Evolutionary conservation across 30 jellyfish, hydroid and myxozoan genomes (phyloP).

Genomic region (Haliclystus octoradiatus): DNA sequence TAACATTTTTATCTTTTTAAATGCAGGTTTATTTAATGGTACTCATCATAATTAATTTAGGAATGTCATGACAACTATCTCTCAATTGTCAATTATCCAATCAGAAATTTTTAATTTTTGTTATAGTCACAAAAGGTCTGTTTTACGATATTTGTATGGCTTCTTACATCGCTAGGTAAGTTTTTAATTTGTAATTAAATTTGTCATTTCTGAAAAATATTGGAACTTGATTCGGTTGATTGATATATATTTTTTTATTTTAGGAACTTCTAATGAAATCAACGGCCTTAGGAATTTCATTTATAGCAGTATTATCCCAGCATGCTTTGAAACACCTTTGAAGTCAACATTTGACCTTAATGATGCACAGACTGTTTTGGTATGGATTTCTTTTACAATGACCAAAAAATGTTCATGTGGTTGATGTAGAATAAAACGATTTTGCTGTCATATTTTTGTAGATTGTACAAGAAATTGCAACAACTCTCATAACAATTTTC

Average conservation of each 20-base stretch:
- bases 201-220: background rate
- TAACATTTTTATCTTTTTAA: no score
- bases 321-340: slow-evolving; percentile 80
- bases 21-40: no score
- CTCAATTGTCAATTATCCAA: no score
- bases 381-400: slow-evolving; percentile 4
- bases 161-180: slow-evolving; percentile 71
- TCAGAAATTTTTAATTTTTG: background rate
- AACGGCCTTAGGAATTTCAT: slow-evolving; percentile 51
- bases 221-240: background rate
- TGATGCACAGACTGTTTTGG: slow-evolving; percentile 82
- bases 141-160: slow-evolving; percentile 36
- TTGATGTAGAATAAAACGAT: background rate
- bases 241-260: background rate
- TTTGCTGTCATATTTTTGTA: background rate
- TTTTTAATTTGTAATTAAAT: background rate
- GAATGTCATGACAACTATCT: no score
- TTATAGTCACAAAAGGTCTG: slow-evolving; percentile 84
- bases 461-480: background rate
- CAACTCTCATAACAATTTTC: background rate
- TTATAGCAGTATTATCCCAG: slow-evolving; percentile 69
- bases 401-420: no score
- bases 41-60: no score
- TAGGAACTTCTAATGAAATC: slow-evolving; percentile 52
- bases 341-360: slow-evolving; percentile 57